A percentile compares a stretch with the other conserved stretches of the same genome.
These are phyloP conservation scores for Heliconius ethilla DNA, from an alignment of 2,888 invertebrate species.

Conservation along the genomic window DNA sequence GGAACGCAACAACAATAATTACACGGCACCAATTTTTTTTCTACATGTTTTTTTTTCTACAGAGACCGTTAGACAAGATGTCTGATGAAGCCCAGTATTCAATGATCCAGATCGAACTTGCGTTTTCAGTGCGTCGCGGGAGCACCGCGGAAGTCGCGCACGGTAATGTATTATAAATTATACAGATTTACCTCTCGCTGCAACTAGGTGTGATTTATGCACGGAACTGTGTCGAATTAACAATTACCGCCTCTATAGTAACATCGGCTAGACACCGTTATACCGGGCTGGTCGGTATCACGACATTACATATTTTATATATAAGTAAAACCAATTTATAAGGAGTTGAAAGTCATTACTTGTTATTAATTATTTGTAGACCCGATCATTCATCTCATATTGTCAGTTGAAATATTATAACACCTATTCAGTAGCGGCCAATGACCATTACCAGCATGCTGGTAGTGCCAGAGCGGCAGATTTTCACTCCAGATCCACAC, in stretches of 20 bases:
- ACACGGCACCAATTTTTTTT: slow-evolving; percentile 70
- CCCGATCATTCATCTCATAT: slow-evolving; percentile 31
- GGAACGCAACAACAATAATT: slow-evolving; percentile 70
- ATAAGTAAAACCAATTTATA: slow-evolving; percentile 40
- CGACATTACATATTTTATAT: slow-evolving; percentile 44
- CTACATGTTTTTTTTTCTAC: slow-evolving; percentile 51
- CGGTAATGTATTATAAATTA: slow-evolving; percentile 68
- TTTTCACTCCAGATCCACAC: too few relatives aligned
- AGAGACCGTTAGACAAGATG: slow-evolving; percentile 50
- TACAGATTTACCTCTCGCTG: slow-evolving; percentile 64
- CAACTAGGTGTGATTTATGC: slow-evolving; percentile 74
- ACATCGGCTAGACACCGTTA: slow-evolving; percentile 61
- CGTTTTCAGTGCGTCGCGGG: slow-evolving; percentile 54
- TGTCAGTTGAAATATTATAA: slow-evolving; percentile 32
- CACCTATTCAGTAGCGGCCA: not conserved
- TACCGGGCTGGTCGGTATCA: slow-evolving; percentile 43
- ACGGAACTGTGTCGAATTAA: slow-evolving; percentile 73
- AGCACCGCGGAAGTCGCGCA: slow-evolving; percentile 53
- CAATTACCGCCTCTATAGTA: slow-evolving; percentile 67
- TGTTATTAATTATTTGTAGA: slow-evolving; percentile 39
- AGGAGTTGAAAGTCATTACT: slow-evolving; percentile 32
- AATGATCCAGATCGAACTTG: slow-evolving; percentile 59
- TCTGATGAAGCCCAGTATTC: slow-evolving; percentile 1
- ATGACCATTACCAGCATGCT: not conserved
- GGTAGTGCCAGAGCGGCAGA: too few relatives aligned